Conservation (phyloP, 1,140 invertebrate genomes). For the Melitaea cinxia region DNA sequence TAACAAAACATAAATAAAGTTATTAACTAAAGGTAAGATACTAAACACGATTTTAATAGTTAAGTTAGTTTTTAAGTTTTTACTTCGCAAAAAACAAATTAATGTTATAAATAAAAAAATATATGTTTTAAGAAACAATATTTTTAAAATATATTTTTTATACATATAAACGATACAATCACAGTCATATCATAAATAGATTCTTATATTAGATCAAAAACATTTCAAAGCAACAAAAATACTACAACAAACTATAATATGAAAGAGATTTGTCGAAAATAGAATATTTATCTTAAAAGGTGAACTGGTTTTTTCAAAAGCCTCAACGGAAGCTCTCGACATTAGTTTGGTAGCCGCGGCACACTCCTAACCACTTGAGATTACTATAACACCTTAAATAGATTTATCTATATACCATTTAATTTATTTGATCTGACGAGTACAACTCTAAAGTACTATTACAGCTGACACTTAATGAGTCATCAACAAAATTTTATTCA, state of each 20-base stretch:
- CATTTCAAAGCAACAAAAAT: conserved; percentile 3
- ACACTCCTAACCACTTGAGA: conserved; percentile 61
- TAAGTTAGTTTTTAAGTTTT: too few relatives aligned
- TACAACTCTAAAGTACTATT: background rate
- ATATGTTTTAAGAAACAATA: too few relatives aligned
- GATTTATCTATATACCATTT: conserved; percentile 48
- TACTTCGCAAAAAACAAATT: too few relatives aligned
- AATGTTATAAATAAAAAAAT: too few relatives aligned
- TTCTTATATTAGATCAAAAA: background rate
- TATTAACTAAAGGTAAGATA: too few relatives aligned
- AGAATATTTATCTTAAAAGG: conserved; percentile 33
- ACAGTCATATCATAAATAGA: background rate
- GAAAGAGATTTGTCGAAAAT: conserved; percentile 22
- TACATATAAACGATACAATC: too few relatives aligned
- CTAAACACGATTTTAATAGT: too few relatives aligned
- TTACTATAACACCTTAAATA: conserved; percentile 73
- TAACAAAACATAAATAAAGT: too few relatives aligned
- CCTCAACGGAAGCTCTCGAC: conserved; percentile 61
- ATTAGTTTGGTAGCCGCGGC: conserved; percentile 37
- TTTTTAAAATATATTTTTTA: too few relatives aligned
- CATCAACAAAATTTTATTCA: too few relatives aligned
- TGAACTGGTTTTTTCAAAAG: conserved; percentile 39
- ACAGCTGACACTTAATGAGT: background rate
- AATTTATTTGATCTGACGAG: conserved; percentile 19
- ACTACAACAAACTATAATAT: conserved; percentile 7